A percentile compares a stretch with the other conserved stretches of the same genome.
Conservation (phyloP, 2,888 invertebrate genomes). For the Macaria notata region DNA sequence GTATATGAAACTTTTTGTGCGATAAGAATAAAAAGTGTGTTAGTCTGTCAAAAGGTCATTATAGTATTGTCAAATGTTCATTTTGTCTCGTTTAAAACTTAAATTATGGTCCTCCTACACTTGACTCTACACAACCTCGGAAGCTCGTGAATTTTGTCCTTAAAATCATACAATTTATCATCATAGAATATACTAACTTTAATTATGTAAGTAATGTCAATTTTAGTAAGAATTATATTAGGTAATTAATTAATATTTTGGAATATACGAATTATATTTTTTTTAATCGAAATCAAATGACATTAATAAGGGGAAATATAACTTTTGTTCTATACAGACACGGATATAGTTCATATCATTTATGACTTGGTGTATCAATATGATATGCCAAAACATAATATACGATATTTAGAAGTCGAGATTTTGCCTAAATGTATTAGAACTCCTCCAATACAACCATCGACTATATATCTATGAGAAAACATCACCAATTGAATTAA, state of each 20-base stretch:
- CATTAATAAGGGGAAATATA: too few relatives aligned
- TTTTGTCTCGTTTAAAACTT: slow-evolving; percentile 49
- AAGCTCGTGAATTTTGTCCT: slow-evolving; percentile 65
- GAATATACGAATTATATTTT: too few relatives aligned
- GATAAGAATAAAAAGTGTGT: slow-evolving; percentile 54
- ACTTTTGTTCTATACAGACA: too few relatives aligned
- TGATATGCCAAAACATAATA: slow-evolving; percentile 25
- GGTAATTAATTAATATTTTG: too few relatives aligned
- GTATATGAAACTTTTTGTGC: slow-evolving; percentile 60
- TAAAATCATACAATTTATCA: not conserved
- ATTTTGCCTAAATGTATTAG: slow-evolving; percentile 22
- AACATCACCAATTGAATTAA: slow-evolving; percentile 13
- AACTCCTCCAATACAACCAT: slow-evolving; percentile 26
- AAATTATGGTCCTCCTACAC: slow-evolving; percentile 53
- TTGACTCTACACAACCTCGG: slow-evolving; percentile 71
- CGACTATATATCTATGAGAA: slow-evolving; percentile 19
- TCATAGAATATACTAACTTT: too few relatives aligned
- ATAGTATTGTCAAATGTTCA: slow-evolving; percentile 70
- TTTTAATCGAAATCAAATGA: too few relatives aligned
- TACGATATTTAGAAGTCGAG: slow-evolving; percentile 14
- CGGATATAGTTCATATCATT: too few relatives aligned
- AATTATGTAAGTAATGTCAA: too few relatives aligned
- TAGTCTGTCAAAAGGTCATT: slow-evolving; percentile 67
- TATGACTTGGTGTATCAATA: slow-evolving; percentile 20
- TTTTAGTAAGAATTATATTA: too few relatives aligned